Evolutionary conservation across 2,888 invertebrate genomes (phyloP), one percentile per base, ranked within the genome.

Genomic region (Caenorhabditis auriculariae): DNA sequence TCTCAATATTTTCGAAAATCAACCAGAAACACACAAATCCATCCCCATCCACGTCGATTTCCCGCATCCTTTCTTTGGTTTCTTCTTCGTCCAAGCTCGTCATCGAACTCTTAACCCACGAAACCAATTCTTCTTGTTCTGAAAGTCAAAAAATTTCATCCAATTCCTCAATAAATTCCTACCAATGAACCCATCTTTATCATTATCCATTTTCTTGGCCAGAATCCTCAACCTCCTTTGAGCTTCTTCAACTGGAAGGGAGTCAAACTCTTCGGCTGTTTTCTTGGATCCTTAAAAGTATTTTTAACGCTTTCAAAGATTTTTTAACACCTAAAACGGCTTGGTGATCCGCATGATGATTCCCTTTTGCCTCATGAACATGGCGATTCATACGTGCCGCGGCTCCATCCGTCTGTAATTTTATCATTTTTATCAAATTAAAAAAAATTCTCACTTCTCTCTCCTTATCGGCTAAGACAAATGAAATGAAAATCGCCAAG

Each of bases 31-130:
- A 38, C 24, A 76, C 78, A 55, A 60, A 57, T 32, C 57, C 60
- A 56, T 74, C 71, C 7, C 59, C 62, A 44, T 74, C 87, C 41
- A 87, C 87, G 83, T 96, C 96, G 1, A 91, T 74, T 38, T 83
- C 83, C 32, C 76, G 73, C 56, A 84, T 73, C 38, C 83, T 77
- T 54, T 83, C 83, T n/a, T 76, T 56, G 0, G 82, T 81, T 56
- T 81, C 81, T 48, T 78, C 74, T 41, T 74, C 66, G 54, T 81
- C 81, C 17, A 80, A 52, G 15, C 85, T 90, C 89, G 86, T 87
- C 84, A 95, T 94, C 17, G 94, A 93, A 74, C 90, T 87, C 69
- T 92, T 84, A 77, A 98, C 92, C 95, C 95, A 96, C 3, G 89
- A 87, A 82, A 89, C 90, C 9, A 98, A 85, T 83, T 96, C 95